Evolutionary conservation across 2,888 invertebrate genomes (phyloP), one percentile per base, ranked within the genome.

Genomic region (Pachliopta kotzebuea): DNA sequence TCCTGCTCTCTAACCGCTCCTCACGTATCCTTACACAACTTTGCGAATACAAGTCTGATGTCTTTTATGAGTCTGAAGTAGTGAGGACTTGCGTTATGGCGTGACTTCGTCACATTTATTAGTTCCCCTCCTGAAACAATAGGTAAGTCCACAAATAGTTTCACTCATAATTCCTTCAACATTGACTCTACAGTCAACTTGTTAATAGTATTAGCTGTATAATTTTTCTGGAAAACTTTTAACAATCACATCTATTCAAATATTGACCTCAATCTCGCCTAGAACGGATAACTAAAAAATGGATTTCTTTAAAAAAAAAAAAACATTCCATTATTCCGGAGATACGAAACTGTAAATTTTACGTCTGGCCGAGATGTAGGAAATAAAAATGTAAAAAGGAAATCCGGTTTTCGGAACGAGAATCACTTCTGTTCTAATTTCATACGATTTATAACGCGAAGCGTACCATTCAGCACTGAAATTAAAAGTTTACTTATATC

Each of bases 41-140:
- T 70, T 72, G 67, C 67, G 69, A 67, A 65, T 60, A 65, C 64
- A 66, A 67, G 70, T 69, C 67, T 64, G 29, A 64, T 71, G 6
- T 62, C 65, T 71, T 74, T 74, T 69, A 70, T 71, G 71, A 62
- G 72, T 70, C 71, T 79, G 72, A 72, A 76, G 72, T 69, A 70
- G 70, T 72, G 67, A 71, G 66, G 76, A 67, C 63, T 67, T 65
- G 70, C 70, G 37, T 37, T 37, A 1, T 37, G 14, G 64, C 73
- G 71, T 68, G 70, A 65, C 72, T 71, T 71, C 70, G 71, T 70
- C 54, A 60, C 49, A 29, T 56, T 60, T 14, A 31, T 50, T 60
- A 23, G 42, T 37, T 52, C 26, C 50, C 50, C 21, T 37, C 53
- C 20, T 61, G 26, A 56, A 56, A 56, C 42, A 31, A 23, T 42